Evolutionary conservation across 2,888 invertebrate species (phyloP).

Genomic region (Laspeyria flexula): DNA sequence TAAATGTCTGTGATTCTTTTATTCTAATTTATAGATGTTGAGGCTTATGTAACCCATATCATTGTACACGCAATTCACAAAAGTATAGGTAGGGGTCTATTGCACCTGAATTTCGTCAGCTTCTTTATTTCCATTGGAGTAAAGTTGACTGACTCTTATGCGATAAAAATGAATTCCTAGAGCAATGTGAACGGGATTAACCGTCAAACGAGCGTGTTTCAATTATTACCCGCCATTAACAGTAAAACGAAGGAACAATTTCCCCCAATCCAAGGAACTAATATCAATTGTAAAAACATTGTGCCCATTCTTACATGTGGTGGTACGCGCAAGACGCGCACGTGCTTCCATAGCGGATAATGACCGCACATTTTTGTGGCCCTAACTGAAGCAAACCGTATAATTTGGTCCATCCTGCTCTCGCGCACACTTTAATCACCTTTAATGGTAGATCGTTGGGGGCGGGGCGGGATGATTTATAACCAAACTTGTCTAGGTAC

Average conservation of each 20-base stretch:
- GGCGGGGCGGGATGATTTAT: constrained; percentile 71
- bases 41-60: no score
- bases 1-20: no score
- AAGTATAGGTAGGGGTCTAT: no score
- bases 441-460: constrained; percentile 64
- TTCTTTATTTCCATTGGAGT: no score
- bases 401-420: constrained; percentile 80
- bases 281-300: constrained; percentile 4
- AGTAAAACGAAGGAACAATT: neutral
- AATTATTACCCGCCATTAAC: neutral
- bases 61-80: no score
- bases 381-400: constrained; percentile 63
- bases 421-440: constrained; percentile 71
- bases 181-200: no score
- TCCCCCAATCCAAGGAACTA: neutral
- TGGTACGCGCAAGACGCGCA: constrained; percentile 32
- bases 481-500: constrained; percentile 52
- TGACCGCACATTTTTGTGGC: constrained; percentile 69
- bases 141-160: no score
- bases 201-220: no score
- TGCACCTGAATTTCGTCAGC: no score
- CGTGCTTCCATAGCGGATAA: constrained; percentile 62
- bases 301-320: constrained; percentile 36
- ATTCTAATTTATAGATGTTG: no score
- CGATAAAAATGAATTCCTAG: no score